Conservation (phyloP, 2,113 vertebrate species). For the Lophochroa leadbeateri region DNA sequence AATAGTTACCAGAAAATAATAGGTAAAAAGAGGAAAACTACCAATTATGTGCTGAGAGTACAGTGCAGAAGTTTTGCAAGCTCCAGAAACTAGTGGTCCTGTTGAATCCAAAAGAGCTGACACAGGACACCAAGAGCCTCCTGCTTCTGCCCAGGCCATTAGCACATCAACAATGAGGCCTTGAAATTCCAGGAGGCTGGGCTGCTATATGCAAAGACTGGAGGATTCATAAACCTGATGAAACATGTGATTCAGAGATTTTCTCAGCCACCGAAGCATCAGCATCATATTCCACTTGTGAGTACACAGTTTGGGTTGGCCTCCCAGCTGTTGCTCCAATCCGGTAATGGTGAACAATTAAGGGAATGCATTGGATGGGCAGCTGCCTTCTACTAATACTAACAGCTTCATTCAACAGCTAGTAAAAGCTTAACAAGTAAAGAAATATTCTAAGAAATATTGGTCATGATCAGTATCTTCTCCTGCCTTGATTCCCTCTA, state of each 20-base stretch:
- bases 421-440: not conserved
- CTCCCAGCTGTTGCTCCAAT: not conserved
- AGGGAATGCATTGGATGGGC: not conserved
- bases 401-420: not conserved
- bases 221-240: not conserved
- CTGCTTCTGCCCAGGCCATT: not conserved
- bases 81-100: not conserved
- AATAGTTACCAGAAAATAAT: not conserved
- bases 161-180: not conserved
- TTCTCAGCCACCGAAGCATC: not conserved
- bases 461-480: not conserved
- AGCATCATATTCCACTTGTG: not conserved
- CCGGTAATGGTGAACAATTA: not conserved
- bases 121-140: not conserved
- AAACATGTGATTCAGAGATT: not conserved
- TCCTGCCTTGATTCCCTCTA: not conserved
- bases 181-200: not conserved
- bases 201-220: not conserved
- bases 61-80: not conserved
- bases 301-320: not conserved
- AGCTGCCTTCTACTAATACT: not conserved
- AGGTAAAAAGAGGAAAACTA: not conserved
- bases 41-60: accelerated
- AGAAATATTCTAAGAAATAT: not conserved
- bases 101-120: not conserved